Base-by-base conservation (phyloP, 2,797 vertebrate species). In the Okamejei kenojei region DNA sequence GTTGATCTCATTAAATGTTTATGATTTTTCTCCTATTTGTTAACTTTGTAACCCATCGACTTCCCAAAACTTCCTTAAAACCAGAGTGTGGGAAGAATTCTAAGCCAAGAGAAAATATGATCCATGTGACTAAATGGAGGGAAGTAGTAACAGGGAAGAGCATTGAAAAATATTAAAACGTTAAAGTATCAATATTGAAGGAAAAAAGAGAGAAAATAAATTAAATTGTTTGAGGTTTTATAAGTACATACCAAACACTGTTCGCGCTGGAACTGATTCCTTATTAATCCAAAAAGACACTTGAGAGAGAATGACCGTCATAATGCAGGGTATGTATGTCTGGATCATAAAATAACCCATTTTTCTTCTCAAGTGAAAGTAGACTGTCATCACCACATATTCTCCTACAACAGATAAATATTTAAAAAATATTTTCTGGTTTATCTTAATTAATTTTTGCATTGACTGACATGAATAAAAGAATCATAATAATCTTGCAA, bases 271-370 rank as follows among this genome's bases (percentile, higher is more conserved):
- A 94, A 99, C 98, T 0, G 99, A 99, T 94, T 99, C 98, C 95
- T 99, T 99, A 96, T 99, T 99, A 96, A 99, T 99, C 99, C 99
- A 99, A 97, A 99, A 99, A 93, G 99, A 99, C 96, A 99, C 99
- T 97, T 99, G 99, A 95, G 99, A 99, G 95, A 99, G 98, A 96
- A 99, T 99, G 95, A 99, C 99, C 93, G 99, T 99, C 99, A 99
- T 99, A 95, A 99, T 99, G 96, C 99, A 99, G 58, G 99, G 99
- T 95, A 99, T 99, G 94, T 99, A 99, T 0, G 98, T 99, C 96
- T 99, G 99, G 95, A 99, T 99, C 98, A 99, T 98, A 96, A 99
- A 99, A 96, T 99, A 99, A 95, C 99, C 99, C 98, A 99, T 99
- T 97, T 99, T 99, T 93, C 98, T 96, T 96, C 98, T 97, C 95